phyloP scores from a whole-genome alignment of 2,113 vertebrate species.

The Crypturellus undulatus region DNA sequence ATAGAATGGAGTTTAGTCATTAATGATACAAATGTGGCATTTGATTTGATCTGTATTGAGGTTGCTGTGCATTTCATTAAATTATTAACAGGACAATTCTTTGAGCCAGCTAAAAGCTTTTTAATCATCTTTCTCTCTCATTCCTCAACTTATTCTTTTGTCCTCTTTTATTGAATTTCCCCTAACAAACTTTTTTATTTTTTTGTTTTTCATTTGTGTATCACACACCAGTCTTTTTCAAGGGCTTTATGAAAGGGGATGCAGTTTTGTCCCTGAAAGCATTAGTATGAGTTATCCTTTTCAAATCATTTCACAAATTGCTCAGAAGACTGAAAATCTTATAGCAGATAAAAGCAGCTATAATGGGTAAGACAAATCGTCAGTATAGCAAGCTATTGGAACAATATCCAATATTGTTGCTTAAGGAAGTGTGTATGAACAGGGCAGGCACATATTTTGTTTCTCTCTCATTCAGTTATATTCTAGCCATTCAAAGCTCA shows the following conservation, averaged over 20 bases:
- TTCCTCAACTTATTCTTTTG: background rate
- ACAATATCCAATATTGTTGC: background rate
- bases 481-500: background rate
- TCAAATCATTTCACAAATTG: background rate
- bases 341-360: background rate
- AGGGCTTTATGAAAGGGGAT: background rate
- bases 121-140: background rate
- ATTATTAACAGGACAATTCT: background rate
- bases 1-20: constrained; percentile 43
- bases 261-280: background rate
- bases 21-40: constrained; percentile 47
- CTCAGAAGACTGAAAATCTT: constrained; percentile 5
- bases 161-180: background rate
- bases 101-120: background rate
- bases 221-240: background rate
- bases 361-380: background rate
- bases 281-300: background rate
- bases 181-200: background rate
- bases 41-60: constrained; percentile 10
- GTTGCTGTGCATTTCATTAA: background rate
- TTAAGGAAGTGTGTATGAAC: background rate
- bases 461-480: background rate
- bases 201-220: background rate
- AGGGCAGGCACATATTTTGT: background rate
- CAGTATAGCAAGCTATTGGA: fast-evolving